These are phyloP conservation scores for Heterochromis multidens DNA, from an alignment of 2,113 vertebrate genomes.

Conservation along the genomic window DNA sequence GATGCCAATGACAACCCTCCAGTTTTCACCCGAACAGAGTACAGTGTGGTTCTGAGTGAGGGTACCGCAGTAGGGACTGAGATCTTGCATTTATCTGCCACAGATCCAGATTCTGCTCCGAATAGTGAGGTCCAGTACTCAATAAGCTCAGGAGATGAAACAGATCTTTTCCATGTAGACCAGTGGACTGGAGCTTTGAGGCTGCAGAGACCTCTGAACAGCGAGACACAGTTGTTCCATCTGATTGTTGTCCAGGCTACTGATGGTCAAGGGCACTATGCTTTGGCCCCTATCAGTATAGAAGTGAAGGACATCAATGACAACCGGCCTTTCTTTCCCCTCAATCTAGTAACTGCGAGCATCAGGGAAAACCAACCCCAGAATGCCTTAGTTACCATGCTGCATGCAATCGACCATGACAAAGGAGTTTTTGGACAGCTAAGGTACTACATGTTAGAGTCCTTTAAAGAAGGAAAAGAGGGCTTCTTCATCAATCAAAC, in stretches of 20 bases:
- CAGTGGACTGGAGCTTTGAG: constrained; percentile 82
- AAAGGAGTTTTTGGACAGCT: constrained; percentile 84
- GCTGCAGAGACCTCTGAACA: constrained; percentile 78
- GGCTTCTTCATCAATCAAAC: constrained; percentile 83
- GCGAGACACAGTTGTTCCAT: constrained; percentile 78
- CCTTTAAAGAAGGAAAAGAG: constrained; percentile 63
- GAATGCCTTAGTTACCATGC: constrained; percentile 85
- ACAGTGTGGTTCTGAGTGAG: constrained; percentile 83
- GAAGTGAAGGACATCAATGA: constrained; percentile 96
- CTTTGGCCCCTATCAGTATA: constrained; percentile 82
- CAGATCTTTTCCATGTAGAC: constrained; percentile 83
- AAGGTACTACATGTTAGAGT: constrained; percentile 77
- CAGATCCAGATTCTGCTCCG: constrained; percentile 84
- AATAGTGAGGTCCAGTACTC: constrained; percentile 83
- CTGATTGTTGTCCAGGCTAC: constrained; percentile 86
- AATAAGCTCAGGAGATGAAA: constrained; percentile 89
- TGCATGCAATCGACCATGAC: constrained; percentile 87
- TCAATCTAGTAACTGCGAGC: constrained; percentile 83
- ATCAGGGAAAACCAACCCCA: constrained; percentile 90
- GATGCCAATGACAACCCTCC: constrained; percentile 94
- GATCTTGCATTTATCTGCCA: constrained; percentile 85
- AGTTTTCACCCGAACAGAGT: constrained; percentile 81
- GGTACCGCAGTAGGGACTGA: constrained; percentile 80
- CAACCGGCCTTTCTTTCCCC: constrained; percentile 89
- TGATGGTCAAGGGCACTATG: constrained; percentile 79